phyloP scores from a whole-genome alignment of 2,888 invertebrate genomes.

The Tetragonisca angustula region DNA sequence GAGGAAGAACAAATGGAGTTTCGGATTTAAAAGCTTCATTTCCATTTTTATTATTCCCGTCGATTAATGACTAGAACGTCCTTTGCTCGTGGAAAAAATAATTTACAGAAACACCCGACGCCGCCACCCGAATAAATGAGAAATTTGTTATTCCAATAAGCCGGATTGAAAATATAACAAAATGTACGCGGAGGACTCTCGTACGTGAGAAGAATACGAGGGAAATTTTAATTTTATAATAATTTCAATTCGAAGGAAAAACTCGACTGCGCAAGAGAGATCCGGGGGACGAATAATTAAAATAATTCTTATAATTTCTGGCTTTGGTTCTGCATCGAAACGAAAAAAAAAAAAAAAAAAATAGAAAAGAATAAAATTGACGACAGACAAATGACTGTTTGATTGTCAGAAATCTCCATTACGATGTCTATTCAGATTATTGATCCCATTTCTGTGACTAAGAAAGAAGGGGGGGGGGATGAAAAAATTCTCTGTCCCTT shows the following conservation, averaged over 20 bases:
- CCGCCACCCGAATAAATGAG: background rate
- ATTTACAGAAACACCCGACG: background rate
- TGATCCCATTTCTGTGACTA: background rate
- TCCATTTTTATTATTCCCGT: slow-evolving; percentile 19
- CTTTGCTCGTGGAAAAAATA: background rate
- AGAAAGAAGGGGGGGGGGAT: background rate
- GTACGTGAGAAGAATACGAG: too few species aligned
- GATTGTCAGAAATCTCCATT: slow-evolving; percentile 17
- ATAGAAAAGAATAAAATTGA: background rate
- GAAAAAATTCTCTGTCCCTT: slow-evolving; percentile 38
- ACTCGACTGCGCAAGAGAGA: background rate
- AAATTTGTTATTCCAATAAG: background rate
- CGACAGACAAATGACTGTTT: background rate
- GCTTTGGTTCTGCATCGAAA: background rate
- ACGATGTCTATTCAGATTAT: slow-evolving; percentile 14
- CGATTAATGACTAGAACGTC: background rate
- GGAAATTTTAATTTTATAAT: too few species aligned
- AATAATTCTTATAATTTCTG: background rate
- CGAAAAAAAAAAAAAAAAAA: background rate
- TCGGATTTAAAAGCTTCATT: slow-evolving; percentile 20
- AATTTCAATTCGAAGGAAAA: background rate
- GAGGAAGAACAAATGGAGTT: slow-evolving; percentile 14
- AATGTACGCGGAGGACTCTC: too few species aligned
- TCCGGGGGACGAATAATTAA: background rate
- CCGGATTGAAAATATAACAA: background rate